A percentile compares a stretch with the other conserved stretches of the same genome.
These are phyloP conservation scores for Gasterosteus aculeatus DNA, from an alignment of 2,113 vertebrate species.

Conservation along the genomic window DNA sequence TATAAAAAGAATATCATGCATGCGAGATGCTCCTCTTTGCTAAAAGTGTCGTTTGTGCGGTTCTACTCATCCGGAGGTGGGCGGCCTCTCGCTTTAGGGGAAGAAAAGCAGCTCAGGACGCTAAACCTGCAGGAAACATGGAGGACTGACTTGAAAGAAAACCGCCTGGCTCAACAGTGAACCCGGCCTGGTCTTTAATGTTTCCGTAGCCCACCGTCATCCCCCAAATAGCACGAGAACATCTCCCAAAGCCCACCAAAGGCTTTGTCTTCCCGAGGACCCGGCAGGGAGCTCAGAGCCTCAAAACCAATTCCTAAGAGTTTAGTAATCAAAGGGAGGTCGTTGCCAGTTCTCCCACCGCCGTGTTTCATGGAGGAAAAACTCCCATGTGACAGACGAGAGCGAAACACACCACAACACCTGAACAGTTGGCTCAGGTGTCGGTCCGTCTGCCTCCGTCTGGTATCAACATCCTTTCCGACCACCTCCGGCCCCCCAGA, in stretches of 20 bases:
- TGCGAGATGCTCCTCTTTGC: not conserved
- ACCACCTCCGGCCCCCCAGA: conserved; percentile 42
- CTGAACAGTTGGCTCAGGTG: conserved; percentile 56
- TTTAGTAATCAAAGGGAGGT: too few species aligned
- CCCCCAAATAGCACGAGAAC: conserved; percentile 42
- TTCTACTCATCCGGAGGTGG: not conserved
- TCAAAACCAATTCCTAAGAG: conserved; percentile 36
- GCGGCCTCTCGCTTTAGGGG: not conserved
- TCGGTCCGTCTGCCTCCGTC: conserved; percentile 53
- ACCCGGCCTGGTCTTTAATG: conserved; percentile 27
- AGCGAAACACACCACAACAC: conserved; percentile 52
- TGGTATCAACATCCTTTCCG: conserved; percentile 56
- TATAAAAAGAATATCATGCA: not conserved
- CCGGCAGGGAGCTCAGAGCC: conserved; percentile 47
- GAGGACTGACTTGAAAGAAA: conserved; percentile 30
- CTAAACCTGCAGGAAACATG: conserved; percentile 28
- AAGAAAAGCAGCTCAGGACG: not conserved
- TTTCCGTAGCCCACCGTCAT: conserved; percentile 53
- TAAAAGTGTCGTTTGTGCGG: not conserved
- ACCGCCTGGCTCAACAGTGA: conserved; percentile 26
- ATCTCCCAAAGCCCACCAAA: conserved; percentile 49
- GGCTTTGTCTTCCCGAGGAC: conserved; percentile 42
- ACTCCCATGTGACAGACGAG: conserved; percentile 52
- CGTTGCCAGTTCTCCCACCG: too few species aligned
- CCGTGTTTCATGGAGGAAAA: too few species aligned